Evolutionary conservation across 2,113 vertebrate species (phyloP), one percentile per base, ranked within the genome.

Genomic region (Chrysochloris asiatica): DNA sequence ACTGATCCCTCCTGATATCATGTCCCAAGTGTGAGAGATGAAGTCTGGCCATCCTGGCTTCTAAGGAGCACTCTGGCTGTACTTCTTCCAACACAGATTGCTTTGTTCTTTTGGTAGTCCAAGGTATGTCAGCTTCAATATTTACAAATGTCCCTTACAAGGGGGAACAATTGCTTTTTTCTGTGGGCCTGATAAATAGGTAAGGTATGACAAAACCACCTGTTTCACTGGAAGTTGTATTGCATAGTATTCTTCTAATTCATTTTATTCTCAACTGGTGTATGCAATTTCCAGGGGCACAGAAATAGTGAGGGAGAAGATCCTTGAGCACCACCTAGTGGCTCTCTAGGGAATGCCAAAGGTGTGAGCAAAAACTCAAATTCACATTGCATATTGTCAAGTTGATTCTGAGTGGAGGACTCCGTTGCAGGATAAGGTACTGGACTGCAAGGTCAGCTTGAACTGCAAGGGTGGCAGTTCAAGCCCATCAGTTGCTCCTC

Each of bases 311-410:
- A 4, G 28, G 45, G 63, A 83, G 85, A 67, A 33, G 80, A 33
- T 90, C 80, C 79, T 83, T 76, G 83, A 77, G n/a, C 52, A 12
- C 92, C 95, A 95, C 43, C 96, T 95, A 65, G 90, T 93, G 96
- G 90, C n/a, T 22, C n/a, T 36, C 6, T 52, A 3, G 71, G 56
- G 48, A 86, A 48, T 86, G 65, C n/a, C 38, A 38, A 1, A 6
- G 14, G n/a, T 7, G 4, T 63, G 36, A 83, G 43, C 8, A 1
- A 65, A 33, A 65, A 33, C n/a, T n/a, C n/a, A n/a, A n/a, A 61
- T 67, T 67, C n/a, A 67, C 17, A 16, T 8, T 67, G 2, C n/a
- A 36, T 36, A n/a, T 17, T n/a, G 63, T 65, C 33, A n/a, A n/a
- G 21, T 3, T 17, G 16, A 65, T 65, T n/a, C 16, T 17, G 16